These are phyloP conservation scores for Myoxocephalus aenaeus DNA, from an alignment of 2,797 vertebrate genomes.

Conservation along the genomic window DNA sequence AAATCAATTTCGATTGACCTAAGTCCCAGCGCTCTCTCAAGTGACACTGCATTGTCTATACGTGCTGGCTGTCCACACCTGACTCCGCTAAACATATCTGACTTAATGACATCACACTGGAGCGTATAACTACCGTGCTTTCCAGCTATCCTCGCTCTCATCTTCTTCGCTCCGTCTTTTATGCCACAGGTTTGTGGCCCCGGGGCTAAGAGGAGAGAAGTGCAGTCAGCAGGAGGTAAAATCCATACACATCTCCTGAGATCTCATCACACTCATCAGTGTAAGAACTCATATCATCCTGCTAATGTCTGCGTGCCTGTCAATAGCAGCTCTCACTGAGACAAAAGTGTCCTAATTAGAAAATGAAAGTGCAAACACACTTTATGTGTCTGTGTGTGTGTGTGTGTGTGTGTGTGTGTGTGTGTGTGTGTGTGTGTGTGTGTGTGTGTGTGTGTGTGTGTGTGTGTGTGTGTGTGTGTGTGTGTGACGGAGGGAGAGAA, in stretches of 20 bases:
- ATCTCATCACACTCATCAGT: constrained; percentile 72
- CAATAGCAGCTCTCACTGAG: constrained; percentile 65
- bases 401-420: constrained; percentile 36
- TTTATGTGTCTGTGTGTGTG: constrained; percentile 38
- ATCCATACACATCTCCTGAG: constrained; percentile 73
- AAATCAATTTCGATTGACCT: constrained; percentile 84
- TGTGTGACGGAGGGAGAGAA: constrained; percentile 10
- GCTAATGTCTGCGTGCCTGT: constrained; percentile 67
- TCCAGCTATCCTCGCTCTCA: constrained; percentile 40
- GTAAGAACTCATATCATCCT: constrained; percentile 70
- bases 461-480: constrained; percentile 24
- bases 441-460: constrained; percentile 30
- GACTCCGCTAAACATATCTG: constrained; percentile 74
- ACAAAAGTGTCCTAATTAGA: constrained; percentile 68
- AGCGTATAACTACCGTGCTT: constrained; percentile 52
- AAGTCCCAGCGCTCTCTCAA: constrained; percentile 70
- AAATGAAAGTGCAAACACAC: constrained; percentile 58
- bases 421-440: constrained; percentile 32
- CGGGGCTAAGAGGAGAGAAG: constrained; percentile 52
- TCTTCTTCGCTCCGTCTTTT: constrained; percentile 31
- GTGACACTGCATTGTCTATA: constrained; percentile 78
- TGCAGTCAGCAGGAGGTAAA: constrained; percentile 70
- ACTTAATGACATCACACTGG: constrained; percentile 69
- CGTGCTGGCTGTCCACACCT: constrained; percentile 64
- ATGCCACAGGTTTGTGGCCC: constrained; percentile 67